Conservation (phyloP, 2,888 invertebrate genomes). For the Eilema depressum region DNA sequence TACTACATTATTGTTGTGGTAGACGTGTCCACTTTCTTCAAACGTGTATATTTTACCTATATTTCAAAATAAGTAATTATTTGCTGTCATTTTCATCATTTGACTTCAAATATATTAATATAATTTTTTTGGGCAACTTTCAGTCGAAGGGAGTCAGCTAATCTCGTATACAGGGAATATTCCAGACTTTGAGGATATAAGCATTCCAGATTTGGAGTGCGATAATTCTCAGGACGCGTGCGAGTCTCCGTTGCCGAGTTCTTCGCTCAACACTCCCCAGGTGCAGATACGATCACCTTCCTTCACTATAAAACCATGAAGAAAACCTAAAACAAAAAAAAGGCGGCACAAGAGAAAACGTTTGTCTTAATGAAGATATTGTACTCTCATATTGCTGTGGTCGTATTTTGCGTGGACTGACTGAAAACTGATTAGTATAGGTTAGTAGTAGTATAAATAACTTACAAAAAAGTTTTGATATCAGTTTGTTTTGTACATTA, state of each 20-base stretch:
- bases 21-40: slow-evolving; percentile 12
- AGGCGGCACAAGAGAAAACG: slow-evolving; percentile 48
- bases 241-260: slow-evolving; percentile 61
- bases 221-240: slow-evolving; percentile 70
- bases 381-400: slow-evolving; percentile 22
- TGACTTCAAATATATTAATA: slow-evolving; percentile 43
- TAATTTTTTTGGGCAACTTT: slow-evolving; percentile 71
- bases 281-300: slow-evolving; percentile 69
- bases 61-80: slow-evolving; percentile 30
- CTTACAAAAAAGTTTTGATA: background rate
- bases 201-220: slow-evolving; percentile 75
- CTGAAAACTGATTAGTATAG: slow-evolving; percentile 37
- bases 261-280: slow-evolving; percentile 79
- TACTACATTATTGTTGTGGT: background rate
- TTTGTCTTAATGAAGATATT: slow-evolving; percentile 31
- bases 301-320: slow-evolving; percentile 70
- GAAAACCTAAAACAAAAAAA: slow-evolving; percentile 39
- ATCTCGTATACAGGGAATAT: slow-evolving; percentile 86
- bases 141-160: slow-evolving; percentile 86
- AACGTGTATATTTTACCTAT: slow-evolving; percentile 28
- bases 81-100: slow-evolving; percentile 38
- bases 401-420: slow-evolving; percentile 37
- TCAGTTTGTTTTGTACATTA: background rate
- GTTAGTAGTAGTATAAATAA: slow-evolving; percentile 15
- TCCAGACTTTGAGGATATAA: slow-evolving; percentile 85